phyloP scores from a whole-genome alignment of 2,888 invertebrate genomes.

The Eupithecia insigniata region DNA sequence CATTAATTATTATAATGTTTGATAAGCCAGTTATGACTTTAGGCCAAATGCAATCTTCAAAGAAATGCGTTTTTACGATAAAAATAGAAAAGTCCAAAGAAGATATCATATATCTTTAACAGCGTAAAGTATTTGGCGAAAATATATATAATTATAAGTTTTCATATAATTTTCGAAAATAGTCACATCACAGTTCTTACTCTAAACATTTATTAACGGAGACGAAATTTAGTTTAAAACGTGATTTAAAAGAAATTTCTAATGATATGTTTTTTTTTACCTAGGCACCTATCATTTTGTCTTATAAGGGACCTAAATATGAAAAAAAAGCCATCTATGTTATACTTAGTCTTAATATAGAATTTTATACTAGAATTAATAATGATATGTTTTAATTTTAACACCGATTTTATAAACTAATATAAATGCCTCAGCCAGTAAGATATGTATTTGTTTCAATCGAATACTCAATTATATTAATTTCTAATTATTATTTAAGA shows the following conservation, averaged over 20 bases:
- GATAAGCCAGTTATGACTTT: conserved; percentile 48
- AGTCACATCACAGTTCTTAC: conserved; percentile 68
- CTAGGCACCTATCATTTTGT: conserved; percentile 69
- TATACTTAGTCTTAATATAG: conserved; percentile 52
- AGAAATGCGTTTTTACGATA: conserved; percentile 41
- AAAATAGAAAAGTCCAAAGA: conserved; percentile 53
- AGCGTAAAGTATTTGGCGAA: conserved; percentile 61
- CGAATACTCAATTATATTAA: conserved; percentile 68
- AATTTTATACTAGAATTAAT: conserved; percentile 56
- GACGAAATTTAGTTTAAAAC: conserved; percentile 46
- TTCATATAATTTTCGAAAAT: conserved; percentile 69
- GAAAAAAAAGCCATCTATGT: conserved; percentile 54
- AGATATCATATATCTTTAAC: conserved; percentile 79
- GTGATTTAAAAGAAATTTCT: conserved; percentile 49
- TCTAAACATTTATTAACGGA: conserved; percentile 55
- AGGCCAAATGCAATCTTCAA: conserved; percentile 62
- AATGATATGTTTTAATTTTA: conserved; percentile 62
- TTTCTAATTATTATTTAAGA: conserved; percentile 67
- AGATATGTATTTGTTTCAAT: conserved; percentile 82
- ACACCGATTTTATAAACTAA: conserved; percentile 71
- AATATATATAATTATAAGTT: conserved; percentile 58
- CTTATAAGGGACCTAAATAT: conserved; percentile 46
- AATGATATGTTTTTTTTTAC: conserved; percentile 69
- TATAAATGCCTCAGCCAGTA: conserved; percentile 84
- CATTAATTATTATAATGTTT: conserved; percentile 40